These are phyloP conservation scores for Drosophila lacicola DNA, from an alignment of 2,888 invertebrate species.

Conservation along the genomic window DNA sequence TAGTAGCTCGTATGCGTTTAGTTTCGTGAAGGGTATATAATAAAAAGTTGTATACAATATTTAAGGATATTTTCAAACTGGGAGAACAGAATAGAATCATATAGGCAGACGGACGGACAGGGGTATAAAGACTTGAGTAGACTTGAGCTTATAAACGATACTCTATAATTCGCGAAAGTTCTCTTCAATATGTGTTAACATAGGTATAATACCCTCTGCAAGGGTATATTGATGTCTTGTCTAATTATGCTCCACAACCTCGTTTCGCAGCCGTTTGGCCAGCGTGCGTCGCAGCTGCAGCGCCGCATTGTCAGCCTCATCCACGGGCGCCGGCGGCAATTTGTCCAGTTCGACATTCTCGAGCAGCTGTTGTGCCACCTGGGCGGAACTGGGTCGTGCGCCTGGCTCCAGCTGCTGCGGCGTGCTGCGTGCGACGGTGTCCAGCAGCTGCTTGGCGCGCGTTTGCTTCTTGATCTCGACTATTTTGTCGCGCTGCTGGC, in stretches of 20 bases:
- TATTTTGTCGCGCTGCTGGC: slow-evolving; percentile 95
- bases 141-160: no score
- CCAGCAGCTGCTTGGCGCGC: slow-evolving; percentile 91
- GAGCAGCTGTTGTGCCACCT: slow-evolving; percentile 89
- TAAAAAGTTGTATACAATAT: no score
- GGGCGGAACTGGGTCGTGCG: slow-evolving; percentile 90
- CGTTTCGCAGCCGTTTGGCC: slow-evolving; percentile 93
- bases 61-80: no score
- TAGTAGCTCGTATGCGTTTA: no score
- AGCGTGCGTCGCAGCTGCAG: slow-evolving; percentile 93
- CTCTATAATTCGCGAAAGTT: no score
- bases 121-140: no score
- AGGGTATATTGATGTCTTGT: neutral
- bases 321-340: slow-evolving; percentile 35
- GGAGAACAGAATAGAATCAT: no score
- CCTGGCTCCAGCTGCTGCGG: slow-evolving; percentile 39
- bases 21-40: no score
- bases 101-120: no score
- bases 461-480: slow-evolving; percentile 95
- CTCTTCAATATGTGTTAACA: no score
- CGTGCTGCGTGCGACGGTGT: slow-evolving; percentile 86
- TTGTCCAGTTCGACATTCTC: slow-evolving; percentile 80
- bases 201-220: no score
- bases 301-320: slow-evolving; percentile 85
- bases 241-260: slow-evolving; percentile 89